These are phyloP conservation scores for Turnix velox DNA, from an alignment of 2,113 vertebrate genomes.

Conservation along the genomic window DNA sequence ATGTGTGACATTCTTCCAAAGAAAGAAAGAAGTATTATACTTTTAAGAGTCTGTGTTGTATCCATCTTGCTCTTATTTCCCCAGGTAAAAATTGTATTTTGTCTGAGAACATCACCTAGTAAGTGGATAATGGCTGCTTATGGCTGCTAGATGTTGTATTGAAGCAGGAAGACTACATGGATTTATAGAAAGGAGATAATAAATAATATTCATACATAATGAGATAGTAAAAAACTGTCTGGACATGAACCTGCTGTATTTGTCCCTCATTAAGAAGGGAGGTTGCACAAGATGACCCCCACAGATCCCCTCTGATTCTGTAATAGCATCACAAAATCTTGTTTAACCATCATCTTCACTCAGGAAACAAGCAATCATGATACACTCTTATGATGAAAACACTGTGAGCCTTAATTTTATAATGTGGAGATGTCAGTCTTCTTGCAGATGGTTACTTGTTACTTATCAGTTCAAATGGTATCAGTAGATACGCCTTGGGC, in stretches of 20 bases:
- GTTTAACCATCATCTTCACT: background rate
- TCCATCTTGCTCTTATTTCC: background rate
- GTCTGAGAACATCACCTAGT: background rate
- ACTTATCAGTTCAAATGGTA: background rate
- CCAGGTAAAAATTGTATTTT: background rate
- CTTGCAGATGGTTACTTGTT: background rate
- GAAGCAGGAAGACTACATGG: background rate
- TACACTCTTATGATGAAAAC: background rate
- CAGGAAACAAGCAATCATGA: background rate
- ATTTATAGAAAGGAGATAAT: background rate
- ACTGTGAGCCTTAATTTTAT: background rate
- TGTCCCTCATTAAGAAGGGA: background rate
- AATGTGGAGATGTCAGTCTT: background rate
- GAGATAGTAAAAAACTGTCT: background rate
- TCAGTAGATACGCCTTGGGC: background rate
- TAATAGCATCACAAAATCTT: background rate
- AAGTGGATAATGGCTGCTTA: background rate
- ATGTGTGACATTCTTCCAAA: background rate
- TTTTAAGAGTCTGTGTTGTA: background rate
- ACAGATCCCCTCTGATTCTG: background rate
- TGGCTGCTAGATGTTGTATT: background rate
- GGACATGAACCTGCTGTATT: background rate
- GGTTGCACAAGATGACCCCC: background rate
- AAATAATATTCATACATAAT: background rate
- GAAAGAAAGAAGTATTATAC: background rate